Base-by-base conservation (phyloP, 2,888 invertebrate genomes). In the Phengaris alcon region DNA sequence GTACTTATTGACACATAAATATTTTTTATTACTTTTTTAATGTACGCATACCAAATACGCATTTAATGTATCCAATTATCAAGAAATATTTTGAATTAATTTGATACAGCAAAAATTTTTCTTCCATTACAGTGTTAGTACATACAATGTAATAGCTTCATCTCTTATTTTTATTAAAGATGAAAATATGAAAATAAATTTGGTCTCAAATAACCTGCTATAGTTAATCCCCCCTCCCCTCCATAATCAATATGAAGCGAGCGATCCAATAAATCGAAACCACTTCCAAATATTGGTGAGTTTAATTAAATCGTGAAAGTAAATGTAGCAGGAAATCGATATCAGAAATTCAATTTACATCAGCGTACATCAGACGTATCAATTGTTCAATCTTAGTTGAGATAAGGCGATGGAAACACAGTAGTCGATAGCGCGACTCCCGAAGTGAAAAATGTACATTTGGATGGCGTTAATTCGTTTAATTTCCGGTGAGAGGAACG, bases 381-480 rank as follows among this genome's bases (percentile, higher is more conserved):
- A 91, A 91, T 92, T 91, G 92, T 90, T 90, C 89, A 87, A 93
- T 92, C 90, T 90, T 85, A 88, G 87, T 83, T 88, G 89, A 90
- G 93, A 91, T 92, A 92, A 93, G 86, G 83, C 87, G 87, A 90
- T 91, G 91, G 89, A 91, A 89, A 91, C 89, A 90, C 89, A 88
- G 83, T 83, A 90, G 91, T 92, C 88, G 91, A 92, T 92, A 88
- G 88, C 91, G 90, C 89, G 87, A 90, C 85, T 88, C 83, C 88
- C 90, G 88, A 89, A 92, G 93, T 93, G 93, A 93, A 93, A 93
- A 93, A 93, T 93, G 93, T 92, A 93, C 93, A 91, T 93, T 93
- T 91, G 92, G 93, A 93, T 90, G 90, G 93, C 92, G 93, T 93
- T 93, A 93, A 94, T 94, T 93, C 93, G 93, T 93, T 94, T 94